Evolutionary conservation across 2,113 vertebrate genomes (phyloP).

Genomic region (Nesoenas mayeri): DNA sequence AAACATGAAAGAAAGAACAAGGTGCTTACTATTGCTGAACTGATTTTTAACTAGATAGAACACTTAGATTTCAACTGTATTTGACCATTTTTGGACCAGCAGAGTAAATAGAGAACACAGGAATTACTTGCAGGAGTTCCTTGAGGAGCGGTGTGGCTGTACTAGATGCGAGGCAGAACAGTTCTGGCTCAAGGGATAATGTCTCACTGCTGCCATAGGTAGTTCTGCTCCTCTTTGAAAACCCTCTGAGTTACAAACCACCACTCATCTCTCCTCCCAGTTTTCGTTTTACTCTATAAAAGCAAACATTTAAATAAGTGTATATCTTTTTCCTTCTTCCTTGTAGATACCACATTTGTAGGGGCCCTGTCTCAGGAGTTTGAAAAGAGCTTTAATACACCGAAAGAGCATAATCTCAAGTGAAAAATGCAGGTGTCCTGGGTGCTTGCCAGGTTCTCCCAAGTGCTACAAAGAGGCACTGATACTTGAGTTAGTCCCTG

Average conservation of each 20-base stretch:
- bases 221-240: not conserved
- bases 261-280: not conserved
- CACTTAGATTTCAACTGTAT: rapidly evolving
- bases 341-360: not conserved
- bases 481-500: not conserved
- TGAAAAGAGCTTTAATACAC: not conserved
- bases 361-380: not conserved
- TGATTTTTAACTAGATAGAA: not conserved
- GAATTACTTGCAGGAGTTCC: not conserved
- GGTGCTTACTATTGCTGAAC: not conserved
- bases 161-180: not conserved
- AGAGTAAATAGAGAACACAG: not conserved
- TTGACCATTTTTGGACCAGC: not conserved
- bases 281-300: not conserved
- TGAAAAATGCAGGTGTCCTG: not conserved
- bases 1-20: not conserved
- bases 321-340: not conserved
- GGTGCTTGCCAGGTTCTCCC: not conserved
- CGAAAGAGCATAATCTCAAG: not conserved
- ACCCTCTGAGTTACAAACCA: not conserved
- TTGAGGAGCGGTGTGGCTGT: not conserved
- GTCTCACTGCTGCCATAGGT: not conserved
- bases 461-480: not conserved
- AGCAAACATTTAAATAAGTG: not conserved
- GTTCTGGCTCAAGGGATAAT: not conserved